A percentile compares a stretch with the other conserved stretches of the same genome.
These are phyloP conservation scores for Carcharodon carcharias DNA, from an alignment of 2,797 vertebrate genomes.

Conservation along the genomic window DNA sequence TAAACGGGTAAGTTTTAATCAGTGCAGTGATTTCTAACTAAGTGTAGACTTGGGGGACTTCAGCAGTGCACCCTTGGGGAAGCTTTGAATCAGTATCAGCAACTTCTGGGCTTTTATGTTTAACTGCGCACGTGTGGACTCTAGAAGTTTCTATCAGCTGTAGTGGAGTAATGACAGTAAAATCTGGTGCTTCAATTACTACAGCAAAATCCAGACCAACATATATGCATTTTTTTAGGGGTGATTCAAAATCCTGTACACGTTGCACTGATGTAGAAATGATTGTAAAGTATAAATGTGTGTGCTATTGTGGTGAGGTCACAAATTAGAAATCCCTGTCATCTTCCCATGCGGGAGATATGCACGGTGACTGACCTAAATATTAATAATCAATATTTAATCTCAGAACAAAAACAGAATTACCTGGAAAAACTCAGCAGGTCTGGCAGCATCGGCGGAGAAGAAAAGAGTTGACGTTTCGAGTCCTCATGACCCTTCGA, in stretches of 20 bases:
- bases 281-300: not conserved
- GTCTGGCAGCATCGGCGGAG: too few relatives aligned
- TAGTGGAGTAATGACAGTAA: not conserved
- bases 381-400: not conserved
- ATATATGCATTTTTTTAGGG: not conserved
- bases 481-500: too few relatives aligned
- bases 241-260: not conserved
- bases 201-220: not conserved
- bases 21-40: not conserved
- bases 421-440: too few relatives aligned
- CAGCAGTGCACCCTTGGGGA: not conserved
- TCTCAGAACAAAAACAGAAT: too few relatives aligned
- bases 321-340: not conserved
- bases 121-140: not conserved
- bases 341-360: not conserved
- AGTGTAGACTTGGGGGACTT: not conserved
- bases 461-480: too few relatives aligned
- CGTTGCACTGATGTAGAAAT: not conserved
- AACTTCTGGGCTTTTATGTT: not conserved
- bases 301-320: not conserved
- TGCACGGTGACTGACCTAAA: not conserved
- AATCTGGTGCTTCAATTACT: not conserved
- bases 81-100: not conserved
- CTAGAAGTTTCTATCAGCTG: not conserved
- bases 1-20: not conserved